phyloP scores from a whole-genome alignment of 2,797 vertebrate species.

The Myotis planiceps region DNA sequence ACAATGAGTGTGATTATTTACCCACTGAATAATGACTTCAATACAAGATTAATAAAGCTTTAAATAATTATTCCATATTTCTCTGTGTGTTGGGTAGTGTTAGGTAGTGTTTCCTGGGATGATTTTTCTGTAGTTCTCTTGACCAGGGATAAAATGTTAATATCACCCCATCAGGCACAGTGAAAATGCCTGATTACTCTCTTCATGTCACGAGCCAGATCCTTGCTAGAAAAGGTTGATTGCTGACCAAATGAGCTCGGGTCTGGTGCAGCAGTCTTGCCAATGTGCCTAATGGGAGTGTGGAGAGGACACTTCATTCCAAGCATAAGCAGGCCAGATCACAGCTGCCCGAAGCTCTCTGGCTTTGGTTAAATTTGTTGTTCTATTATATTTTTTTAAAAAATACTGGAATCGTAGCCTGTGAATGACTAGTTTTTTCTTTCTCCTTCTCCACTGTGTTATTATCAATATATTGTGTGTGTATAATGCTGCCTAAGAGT shows the following conservation, averaged over 20 bases:
- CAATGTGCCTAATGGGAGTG: neutral
- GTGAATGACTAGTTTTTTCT: neutral
- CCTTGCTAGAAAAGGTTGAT: neutral
- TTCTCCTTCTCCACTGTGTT: neutral
- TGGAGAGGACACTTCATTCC: neutral
- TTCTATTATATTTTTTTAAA: neutral
- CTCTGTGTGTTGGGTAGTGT: neutral
- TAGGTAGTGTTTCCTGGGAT: neutral
- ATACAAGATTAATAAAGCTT: neutral
- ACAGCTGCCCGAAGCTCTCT: neutral
- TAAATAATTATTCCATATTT: neutral
- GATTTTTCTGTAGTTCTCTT: neutral
- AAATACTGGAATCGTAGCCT: neutral
- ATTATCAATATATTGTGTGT: neutral
- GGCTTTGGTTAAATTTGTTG: neutral
- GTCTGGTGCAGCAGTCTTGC: neutral
- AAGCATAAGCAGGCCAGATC: neutral
- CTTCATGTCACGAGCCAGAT: neutral
- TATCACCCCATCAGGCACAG: neutral
- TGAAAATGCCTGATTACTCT: neutral
- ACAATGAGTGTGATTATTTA: neutral
- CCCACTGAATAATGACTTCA: neutral
- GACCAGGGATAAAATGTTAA: neutral
- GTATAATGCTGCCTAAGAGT: neutral
- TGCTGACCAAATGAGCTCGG: neutral